Percentiles rank a stretch among this genome's conserved stretches.
phyloP scores from a whole-genome alignment of 2,113 vertebrate species.

The Equus przewalskii region DNA sequence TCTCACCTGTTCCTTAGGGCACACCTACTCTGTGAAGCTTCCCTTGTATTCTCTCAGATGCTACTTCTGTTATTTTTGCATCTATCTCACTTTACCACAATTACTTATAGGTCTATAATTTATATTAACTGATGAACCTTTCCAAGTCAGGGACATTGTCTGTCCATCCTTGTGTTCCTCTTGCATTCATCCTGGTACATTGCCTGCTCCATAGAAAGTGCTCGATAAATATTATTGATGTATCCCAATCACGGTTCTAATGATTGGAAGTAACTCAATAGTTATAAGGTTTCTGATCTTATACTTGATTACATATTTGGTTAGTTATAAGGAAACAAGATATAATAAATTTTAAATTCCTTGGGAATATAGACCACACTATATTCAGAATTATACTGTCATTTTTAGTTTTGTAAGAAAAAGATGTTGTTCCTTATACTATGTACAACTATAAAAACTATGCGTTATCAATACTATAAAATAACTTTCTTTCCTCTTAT shows the following conservation, averaged over 20 bases:
- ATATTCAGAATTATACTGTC: neutral
- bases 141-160: neutral
- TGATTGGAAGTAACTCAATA: neutral
- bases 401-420: neutral
- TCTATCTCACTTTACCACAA: neutral
- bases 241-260: neutral
- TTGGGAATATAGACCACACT: neutral
- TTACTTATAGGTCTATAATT: neutral
- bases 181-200: neutral
- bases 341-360: neutral
- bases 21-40: neutral
- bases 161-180: neutral
- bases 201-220: neutral
- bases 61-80: neutral
- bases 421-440: neutral
- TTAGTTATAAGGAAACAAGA: neutral
- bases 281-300: neutral
- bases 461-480: neutral
- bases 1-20: neutral
- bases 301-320: neutral
- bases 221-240: neutral
- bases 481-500: neutral
- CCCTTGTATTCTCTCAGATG: neutral
- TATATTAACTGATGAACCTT: neutral
- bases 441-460: neutral